A percentile compares a stretch with the other conserved stretches of the same genome.
phyloP scores from a whole-genome alignment of 2,113 vertebrate species.

The Rousettus leschenaultii region DNA sequence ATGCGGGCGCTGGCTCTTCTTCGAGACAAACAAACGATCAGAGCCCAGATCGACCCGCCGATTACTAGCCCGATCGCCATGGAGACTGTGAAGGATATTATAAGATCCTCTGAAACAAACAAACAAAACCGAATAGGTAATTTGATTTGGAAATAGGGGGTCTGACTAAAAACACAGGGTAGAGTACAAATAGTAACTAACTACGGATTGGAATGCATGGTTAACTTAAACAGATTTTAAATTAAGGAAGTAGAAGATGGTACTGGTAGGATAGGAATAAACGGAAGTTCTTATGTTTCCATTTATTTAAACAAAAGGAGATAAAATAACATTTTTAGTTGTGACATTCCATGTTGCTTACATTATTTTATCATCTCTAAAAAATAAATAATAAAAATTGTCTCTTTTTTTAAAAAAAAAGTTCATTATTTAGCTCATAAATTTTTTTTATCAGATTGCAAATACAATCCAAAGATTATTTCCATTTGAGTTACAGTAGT shows the following conservation, averaged over 20 bases:
- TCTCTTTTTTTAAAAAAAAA: not conserved
- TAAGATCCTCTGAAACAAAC: constrained; percentile 87
- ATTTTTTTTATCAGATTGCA: not conserved
- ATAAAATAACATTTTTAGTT: not conserved
- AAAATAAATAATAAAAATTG: not conserved
- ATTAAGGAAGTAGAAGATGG: not conserved
- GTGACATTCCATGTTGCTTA: not conserved
- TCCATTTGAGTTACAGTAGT: not conserved
- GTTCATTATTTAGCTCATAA: not conserved
- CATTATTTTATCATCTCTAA: not conserved
- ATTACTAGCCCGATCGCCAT: constrained; percentile 91
- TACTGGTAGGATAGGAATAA: not conserved
- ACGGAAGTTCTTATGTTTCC: not conserved
- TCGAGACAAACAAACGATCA: constrained; percentile 90
- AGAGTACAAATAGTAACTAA: not conserved
- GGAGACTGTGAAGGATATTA: constrained; percentile 95
- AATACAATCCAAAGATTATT: not conserved
- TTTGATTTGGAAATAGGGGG: not conserved
- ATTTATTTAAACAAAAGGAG: not conserved
- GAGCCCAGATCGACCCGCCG: constrained; percentile 90
- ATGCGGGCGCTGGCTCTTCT: constrained; percentile 92
- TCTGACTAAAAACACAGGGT: not conserved
- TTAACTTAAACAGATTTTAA: not conserved
- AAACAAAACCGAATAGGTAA: not conserved
- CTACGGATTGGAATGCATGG: not conserved